Percentiles rank a stretch among this genome's conserved stretches.
These are phyloP conservation scores for Leptobrachium leishanense DNA, from an alignment of 2,113 vertebrate species.

Conservation along the genomic window DNA sequence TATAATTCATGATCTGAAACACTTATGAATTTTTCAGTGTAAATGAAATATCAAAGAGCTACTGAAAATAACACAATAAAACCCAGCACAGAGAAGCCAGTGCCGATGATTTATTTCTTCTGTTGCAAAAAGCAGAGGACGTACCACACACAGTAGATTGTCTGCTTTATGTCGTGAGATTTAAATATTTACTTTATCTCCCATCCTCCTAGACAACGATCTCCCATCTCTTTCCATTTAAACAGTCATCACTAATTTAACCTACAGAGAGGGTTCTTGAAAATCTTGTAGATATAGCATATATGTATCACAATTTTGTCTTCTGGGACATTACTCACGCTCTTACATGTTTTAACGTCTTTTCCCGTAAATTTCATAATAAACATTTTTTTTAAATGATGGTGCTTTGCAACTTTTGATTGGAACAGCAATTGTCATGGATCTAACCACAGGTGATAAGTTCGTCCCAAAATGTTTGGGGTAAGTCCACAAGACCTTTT, in stretches of 20 bases:
- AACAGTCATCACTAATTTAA: conserved; percentile 41
- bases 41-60: conserved; percentile 30
- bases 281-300: conserved; percentile 50
- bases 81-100: conserved; percentile 47
- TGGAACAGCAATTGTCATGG: too few species aligned
- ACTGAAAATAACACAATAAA: conserved; percentile 39
- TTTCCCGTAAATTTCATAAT: too few species aligned
- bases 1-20: conserved; percentile 2
- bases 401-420: too few species aligned
- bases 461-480: too few species aligned
- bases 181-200: conserved; percentile 51
- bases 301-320: too few species aligned
- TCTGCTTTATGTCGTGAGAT: conserved; percentile 53
- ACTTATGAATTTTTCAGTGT: neutral
- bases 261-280: conserved; percentile 33
- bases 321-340: too few species aligned
- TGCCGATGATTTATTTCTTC: conserved; percentile 49
- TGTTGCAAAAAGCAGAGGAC: conserved; percentile 52
- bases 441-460: too few species aligned
- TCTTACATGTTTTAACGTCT: too few species aligned
- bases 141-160: conserved; percentile 59
- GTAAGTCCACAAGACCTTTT: too few species aligned
- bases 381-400: too few species aligned
- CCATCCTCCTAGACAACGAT: conserved; percentile 44
- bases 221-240: conserved; percentile 11